Conservation (phyloP, 2,888 invertebrate genomes). For the Phragmatobia fuliginosa region DNA sequence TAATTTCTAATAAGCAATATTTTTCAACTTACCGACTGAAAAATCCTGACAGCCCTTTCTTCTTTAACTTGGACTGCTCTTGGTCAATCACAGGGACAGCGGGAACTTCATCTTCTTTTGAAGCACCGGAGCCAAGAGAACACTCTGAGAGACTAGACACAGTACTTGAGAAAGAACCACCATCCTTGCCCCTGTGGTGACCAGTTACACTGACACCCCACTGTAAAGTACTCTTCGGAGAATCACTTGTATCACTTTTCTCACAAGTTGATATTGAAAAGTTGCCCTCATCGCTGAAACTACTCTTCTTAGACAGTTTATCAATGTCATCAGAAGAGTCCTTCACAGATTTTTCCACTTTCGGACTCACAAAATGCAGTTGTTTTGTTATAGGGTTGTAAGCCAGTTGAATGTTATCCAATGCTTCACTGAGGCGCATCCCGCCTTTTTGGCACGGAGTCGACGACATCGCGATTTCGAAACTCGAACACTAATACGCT, state of each 20-base stretch:
- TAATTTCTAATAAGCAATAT: not conserved
- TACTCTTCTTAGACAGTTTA: constrained; percentile 82
- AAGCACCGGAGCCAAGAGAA: constrained; percentile 88
- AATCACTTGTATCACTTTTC: constrained; percentile 84
- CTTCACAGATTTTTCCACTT: constrained; percentile 69
- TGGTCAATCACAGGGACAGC: constrained; percentile 64
- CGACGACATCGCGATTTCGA: constrained; percentile 70
- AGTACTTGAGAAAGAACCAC: constrained; percentile 89
- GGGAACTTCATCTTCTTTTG: constrained; percentile 80
- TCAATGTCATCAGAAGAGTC: constrained; percentile 75
- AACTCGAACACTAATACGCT: constrained; percentile 53
- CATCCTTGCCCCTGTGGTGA: constrained; percentile 86
- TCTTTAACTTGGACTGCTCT: constrained; percentile 83
- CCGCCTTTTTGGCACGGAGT: constrained; percentile 83
- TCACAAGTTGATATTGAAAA: constrained; percentile 83
- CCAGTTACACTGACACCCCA: constrained; percentile 82
- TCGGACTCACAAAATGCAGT: constrained; percentile 87
- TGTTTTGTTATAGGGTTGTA: constrained; percentile 92
- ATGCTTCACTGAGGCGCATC: constrained; percentile 89
- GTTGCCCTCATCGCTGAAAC: constrained; percentile 84
- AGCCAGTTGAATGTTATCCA: constrained; percentile 91
- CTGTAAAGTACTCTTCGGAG: constrained; percentile 82
- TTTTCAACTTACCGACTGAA: constrained; percentile 85
- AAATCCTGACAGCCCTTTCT: constrained; percentile 88
- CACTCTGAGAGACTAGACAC: constrained; percentile 91